Evolutionary conservation across 2,113 vertebrate genomes (phyloP).

Genomic region (Myotis davidii): DNA sequence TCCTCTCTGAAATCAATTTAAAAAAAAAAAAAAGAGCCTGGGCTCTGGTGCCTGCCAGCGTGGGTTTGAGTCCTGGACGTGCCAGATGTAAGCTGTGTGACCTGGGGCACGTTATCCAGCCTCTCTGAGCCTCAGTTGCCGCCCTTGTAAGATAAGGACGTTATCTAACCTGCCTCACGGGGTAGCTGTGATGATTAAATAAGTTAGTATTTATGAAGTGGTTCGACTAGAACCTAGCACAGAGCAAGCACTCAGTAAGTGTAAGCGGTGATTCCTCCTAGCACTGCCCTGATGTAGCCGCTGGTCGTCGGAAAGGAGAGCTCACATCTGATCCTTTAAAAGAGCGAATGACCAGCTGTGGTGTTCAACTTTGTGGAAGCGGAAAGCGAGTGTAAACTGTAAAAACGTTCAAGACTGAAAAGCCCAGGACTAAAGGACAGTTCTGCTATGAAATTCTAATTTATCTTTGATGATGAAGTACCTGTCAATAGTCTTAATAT

Average conservation of each 20-base stretch:
- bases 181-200: not conserved
- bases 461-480: conserved; percentile 12
- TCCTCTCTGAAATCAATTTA: no score
- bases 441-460: not conserved
- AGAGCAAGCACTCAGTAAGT: not conserved
- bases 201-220: not conserved
- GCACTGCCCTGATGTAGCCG: no score
- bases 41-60: not conserved
- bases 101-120: not conserved
- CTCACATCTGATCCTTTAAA: not conserved
- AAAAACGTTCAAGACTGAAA: not conserved
- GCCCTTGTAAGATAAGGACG: not conserved
- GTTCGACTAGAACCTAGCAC: not conserved
- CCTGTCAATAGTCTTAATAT: not conserved
- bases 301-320: not conserved
- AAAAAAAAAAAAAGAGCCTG: not conserved
- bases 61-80: not conserved
- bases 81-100: not conserved
- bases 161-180: not conserved
- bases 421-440: not conserved
- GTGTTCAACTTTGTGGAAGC: not conserved
- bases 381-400: not conserved
- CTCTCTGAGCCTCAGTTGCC: not conserved
- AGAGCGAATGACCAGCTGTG: not conserved
- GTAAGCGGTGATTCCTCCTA: not conserved